These are phyloP conservation scores for Drosophila suzukii DNA, from an alignment of 1,140 invertebrate species.

Conservation along the genomic window DNA sequence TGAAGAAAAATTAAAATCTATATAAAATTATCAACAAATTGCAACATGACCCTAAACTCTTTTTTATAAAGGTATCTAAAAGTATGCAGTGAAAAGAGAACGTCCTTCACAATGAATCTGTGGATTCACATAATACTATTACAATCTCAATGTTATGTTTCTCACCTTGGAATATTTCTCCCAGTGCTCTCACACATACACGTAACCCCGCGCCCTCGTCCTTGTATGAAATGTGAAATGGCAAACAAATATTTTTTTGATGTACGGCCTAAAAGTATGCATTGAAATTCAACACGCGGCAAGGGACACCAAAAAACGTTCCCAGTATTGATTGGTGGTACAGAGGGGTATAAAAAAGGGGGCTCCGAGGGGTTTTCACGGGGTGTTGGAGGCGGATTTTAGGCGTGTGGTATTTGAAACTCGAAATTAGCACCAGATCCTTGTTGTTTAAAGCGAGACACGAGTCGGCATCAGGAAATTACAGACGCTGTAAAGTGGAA, in stretches of 20 bases:
- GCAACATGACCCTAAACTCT: no score
- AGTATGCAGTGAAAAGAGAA: no score
- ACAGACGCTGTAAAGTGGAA: slow-evolving; percentile 35
- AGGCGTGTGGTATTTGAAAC: slow-evolving; percentile 26
- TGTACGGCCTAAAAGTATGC: slow-evolving; percentile 73
- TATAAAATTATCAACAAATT: no score
- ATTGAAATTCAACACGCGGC: slow-evolving; percentile 81
- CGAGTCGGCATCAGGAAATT: slow-evolving; percentile 34
- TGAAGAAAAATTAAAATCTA: slow-evolving; percentile 1
- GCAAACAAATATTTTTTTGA: slow-evolving; percentile 73
- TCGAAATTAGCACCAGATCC: slow-evolving; percentile 75
- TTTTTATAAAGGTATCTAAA: no score
- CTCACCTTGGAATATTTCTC: not conserved
- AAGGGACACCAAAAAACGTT: slow-evolving; percentile 42
- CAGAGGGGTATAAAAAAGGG: not conserved
- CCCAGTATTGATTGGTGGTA: slow-evolving; percentile 32
- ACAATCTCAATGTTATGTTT: no score
- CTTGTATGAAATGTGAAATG: slow-evolving; percentile 65
- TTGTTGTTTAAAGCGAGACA: slow-evolving; percentile 64
- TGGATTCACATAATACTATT: no score
- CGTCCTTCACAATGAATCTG: no score
- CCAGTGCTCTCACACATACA: slow-evolving; percentile 7
- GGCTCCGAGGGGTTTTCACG: not conserved
- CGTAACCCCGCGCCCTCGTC: not conserved
- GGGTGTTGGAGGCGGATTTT: slow-evolving; percentile 6